These are phyloP conservation scores for Bombus pyrosoma DNA, from an alignment of 1,140 invertebrate genomes.

Conservation along the genomic window DNA sequence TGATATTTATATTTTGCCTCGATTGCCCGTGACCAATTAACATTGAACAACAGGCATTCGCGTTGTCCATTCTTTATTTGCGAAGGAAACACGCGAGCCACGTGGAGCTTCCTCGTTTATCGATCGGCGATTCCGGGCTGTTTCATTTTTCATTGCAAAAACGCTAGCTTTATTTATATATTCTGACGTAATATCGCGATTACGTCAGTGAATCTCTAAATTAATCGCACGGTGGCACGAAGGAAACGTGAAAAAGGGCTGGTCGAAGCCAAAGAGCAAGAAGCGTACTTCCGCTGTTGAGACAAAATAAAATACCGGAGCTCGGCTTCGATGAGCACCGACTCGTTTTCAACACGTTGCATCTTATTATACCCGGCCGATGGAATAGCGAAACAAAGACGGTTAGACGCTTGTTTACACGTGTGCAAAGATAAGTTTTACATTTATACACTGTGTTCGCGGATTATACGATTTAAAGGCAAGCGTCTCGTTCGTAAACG, in stretches of 20 bases:
- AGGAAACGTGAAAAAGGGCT: conserved; percentile 42
- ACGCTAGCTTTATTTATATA: conserved; percentile 29
- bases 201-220: conserved; percentile 47
- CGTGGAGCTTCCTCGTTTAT: not conserved
- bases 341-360: conserved; percentile 38
- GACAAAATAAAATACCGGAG: conserved; percentile 75
- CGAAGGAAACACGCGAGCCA: not conserved
- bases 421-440: not conserved
- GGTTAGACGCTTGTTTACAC: not conserved
- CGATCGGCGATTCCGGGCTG: not conserved
- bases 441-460: too few species aligned
- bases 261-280: conserved; percentile 61
- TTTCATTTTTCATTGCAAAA: conserved; percentile 25
- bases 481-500: too few species aligned
- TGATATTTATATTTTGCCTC: too few species aligned
- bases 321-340: conserved; percentile 73
- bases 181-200: conserved; percentile 28
- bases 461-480: too few species aligned
- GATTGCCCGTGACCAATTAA: not conserved
- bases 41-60: not conserved
- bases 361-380: not conserved
- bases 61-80: not conserved
- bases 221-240: conserved; percentile 17
- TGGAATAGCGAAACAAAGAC: not conserved
- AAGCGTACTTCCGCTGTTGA: conserved; percentile 71